phyloP scores from a whole-genome alignment of 2,113 vertebrate genomes.

The Cavia aperea region DNA sequence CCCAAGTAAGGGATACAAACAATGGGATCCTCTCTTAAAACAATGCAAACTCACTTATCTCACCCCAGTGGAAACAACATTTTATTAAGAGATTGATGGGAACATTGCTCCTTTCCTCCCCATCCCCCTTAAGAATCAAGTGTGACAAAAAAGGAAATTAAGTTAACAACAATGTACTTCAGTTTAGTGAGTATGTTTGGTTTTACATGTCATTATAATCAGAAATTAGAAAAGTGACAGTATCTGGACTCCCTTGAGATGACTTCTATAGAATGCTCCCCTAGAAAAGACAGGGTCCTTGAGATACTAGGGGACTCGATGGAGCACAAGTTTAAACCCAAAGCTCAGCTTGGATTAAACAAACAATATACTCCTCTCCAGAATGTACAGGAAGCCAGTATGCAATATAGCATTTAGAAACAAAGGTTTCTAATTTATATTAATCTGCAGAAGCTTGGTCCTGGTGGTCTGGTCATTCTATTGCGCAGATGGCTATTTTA shows the following conservation, averaged over 20 bases:
- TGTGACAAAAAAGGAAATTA: not conserved
- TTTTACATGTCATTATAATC: not conserved
- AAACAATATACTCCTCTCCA: conserved; percentile 18
- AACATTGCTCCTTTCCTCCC: not conserved
- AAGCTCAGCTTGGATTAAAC: conserved; percentile 8
- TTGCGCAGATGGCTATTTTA: conserved; percentile 18
- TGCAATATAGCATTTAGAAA: conserved; percentile 19
- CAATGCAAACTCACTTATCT: not conserved
- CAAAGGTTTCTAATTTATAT: conserved; percentile 1
- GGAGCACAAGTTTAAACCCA: not conserved
- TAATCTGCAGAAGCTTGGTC: not conserved
- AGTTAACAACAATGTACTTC: not conserved
- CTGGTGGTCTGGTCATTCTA: not conserved
- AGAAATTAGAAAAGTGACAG: conserved; percentile 1
- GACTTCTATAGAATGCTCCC: not conserved
- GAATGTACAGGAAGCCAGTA: conserved; percentile 36
- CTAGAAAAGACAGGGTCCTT: not conserved
- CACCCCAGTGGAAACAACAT: not conserved
- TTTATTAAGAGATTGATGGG: not conserved
- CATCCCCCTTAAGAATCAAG: not conserved
- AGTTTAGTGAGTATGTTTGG: not conserved
- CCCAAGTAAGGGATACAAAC: conserved; percentile 42
- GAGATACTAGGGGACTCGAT: not conserved
- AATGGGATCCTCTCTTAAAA: conserved; percentile 40
- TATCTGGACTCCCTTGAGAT: not conserved